These are phyloP conservation scores for Pantherophis vulpinus DNA, from an alignment of 2,797 vertebrate species.

Conservation along the genomic window DNA sequence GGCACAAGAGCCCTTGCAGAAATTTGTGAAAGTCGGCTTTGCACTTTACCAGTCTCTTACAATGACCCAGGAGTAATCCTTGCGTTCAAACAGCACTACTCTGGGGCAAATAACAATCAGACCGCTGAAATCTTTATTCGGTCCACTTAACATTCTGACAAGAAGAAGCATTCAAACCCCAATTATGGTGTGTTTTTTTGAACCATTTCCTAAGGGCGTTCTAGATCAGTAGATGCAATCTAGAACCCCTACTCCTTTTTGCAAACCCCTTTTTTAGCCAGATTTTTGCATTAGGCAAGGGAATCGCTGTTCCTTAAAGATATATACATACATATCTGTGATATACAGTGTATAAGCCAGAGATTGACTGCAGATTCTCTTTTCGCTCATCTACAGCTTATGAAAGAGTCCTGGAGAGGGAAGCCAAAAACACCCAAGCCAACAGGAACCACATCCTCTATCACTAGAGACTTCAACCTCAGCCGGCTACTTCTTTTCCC, in stretches of 20 bases:
- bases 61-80: not conserved
- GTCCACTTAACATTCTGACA: not conserved
- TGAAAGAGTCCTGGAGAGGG: no score
- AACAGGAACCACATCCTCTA: slow-evolving; percentile 48
- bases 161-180: not conserved
- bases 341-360: no score
- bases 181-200: not conserved
- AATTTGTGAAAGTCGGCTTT: not conserved
- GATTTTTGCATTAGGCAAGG: not conserved
- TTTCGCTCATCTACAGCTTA: no score
- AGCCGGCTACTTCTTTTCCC: slow-evolving; percentile 34
- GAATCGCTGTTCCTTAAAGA: not conserved
- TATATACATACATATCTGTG: no score
- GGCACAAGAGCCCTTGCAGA: not conserved
- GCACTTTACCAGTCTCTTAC: not conserved
- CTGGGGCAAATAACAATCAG: not conserved
- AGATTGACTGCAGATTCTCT: no score
- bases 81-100: not conserved
- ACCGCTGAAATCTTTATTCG: not conserved
- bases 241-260: slow-evolving; percentile 12
- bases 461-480: slow-evolving; percentile 39
- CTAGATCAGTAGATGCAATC: not conserved
- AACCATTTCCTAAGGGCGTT: not conserved
- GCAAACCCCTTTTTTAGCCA: not conserved
- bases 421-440: slow-evolving; percentile 44